Base-by-base conservation (phyloP, 2,888 invertebrate species). In the Conops quadrifasciatus region DNA sequence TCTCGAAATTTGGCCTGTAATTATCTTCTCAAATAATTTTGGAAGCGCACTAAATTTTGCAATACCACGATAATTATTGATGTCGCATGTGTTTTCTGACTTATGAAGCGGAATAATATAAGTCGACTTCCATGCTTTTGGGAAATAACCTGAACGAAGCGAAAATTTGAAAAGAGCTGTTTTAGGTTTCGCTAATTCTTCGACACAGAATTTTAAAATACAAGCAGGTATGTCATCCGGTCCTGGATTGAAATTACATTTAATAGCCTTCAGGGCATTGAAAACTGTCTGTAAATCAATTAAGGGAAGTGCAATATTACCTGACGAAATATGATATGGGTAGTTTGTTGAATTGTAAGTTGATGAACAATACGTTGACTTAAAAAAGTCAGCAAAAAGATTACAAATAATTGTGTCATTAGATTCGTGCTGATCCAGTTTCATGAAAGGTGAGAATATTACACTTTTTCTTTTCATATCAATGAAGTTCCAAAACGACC, bases 211-310 rank as follows among this genome's bases (percentile, higher is more conserved):
- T 24, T 56, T 56, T 24, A 56, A 3, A 24, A 56, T 24, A 19
- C 56, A 63, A 21, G 63, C 36, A 45, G 63, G 62, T 9, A 63
- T 45, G 7, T 45, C 21, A 26, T 47, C 63, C n/a, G 63, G 47
- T 21, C 63, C 63, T 4, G 21, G n/a, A 24, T 24, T 24, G 5
- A 24, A 24, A 15, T 1, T 45, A 19, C 21, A 45, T 47, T 45
- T 63, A 24, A 63, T 5, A 24, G n/a, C 9, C 19, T 47, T 43
- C 16, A 47, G 24, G 2, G 24, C 36, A 0, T 15, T 1, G n/a
- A 16, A 15, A 26, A 63, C 63, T 13, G 15, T 63, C 7, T 47
- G 36, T 13, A 26, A 11, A 47, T 63, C 47, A 43, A 63, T 47
- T 21, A 21, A 43, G 16, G 63, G 63, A n/a, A 36, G 9, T 36